Base-by-base conservation (phyloP, 2,113 vertebrate genomes). In the Melanerpes formicivorus region DNA sequence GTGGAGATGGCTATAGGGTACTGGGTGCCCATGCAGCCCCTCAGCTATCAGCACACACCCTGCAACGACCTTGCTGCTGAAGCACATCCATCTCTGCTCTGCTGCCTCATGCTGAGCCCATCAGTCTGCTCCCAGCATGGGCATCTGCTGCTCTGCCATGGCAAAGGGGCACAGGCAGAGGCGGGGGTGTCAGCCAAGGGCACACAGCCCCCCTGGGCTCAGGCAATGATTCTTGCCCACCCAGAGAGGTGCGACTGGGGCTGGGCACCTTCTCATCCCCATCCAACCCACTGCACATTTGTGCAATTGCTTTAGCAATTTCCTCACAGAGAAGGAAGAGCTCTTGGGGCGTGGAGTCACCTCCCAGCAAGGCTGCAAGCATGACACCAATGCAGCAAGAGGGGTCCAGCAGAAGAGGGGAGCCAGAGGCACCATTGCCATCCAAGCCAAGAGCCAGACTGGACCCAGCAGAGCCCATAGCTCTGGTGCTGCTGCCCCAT, bases 351-450 rank as follows among this genome's bases (percentile, higher is more conserved):
- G 10, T 0, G n/a, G 21, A 10, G 29, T 19, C 30, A 34, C 9
- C 34, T 46, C 55, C 74, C 18, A 3, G 2, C 11, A 6, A 22
- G 44, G 6, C 6, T 7, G 4, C 5, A 18, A 7, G 30, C 18
- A 9, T 0, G 0, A 40, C 65, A 54, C 37, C 44, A 1, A 1
- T 16, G 2, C 1, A 2, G 16, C 52, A 54, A 21, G 66, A 67
- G 18, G 32, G 34, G 26, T 52, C 40, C 1, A 3, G 75, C 14
- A 12, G 6, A 64, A 73, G 52, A 25, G 10, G 3, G 34, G 32
- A 44, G 11, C 10, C 1, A 1, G 5, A 37, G 14, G 25, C 0
- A 1, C 60, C 0, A 0, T n/a, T 15, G 4, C 27, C 7, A 1
- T 10, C 54, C 60, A 26, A 40, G 44, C 6, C 10, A 55, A 29